Percentiles rank a stretch among this genome's conserved stretches.
Evolutionary conservation across 2,888 invertebrate species (phyloP).

Genomic region (Steromphala cineraria): DNA sequence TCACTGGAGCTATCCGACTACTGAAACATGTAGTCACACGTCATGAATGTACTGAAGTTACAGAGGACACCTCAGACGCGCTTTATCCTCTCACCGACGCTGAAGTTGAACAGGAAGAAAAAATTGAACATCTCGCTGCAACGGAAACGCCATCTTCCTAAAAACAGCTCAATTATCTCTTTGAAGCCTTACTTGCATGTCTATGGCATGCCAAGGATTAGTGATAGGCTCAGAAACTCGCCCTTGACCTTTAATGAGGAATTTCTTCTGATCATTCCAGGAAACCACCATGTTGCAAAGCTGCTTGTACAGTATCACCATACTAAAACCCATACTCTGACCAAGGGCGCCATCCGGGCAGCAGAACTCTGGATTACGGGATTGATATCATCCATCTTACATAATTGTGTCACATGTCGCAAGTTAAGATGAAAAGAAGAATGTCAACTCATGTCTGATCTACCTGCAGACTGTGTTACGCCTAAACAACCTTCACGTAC

Average conservation of each 20-base stretch:
- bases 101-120: constrained; percentile 11
- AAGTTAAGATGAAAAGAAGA: neutral
- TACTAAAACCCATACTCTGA: neutral
- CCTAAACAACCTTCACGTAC: neutral
- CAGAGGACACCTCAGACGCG: neutral
- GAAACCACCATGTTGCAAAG: neutral
- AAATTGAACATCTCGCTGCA: neutral
- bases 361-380: constrained; percentile 14
- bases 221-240: constrained; percentile 25
- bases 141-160: neutral
- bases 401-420: constrained; percentile 9
- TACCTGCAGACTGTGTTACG: neutral
- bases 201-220: constrained; percentile 34
- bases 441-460: neutral
- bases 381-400: neutral
- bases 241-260: neutral
- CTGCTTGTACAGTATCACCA: constrained; percentile 14
- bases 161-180: constrained; percentile 18
- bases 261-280: neutral
- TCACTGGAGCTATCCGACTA: constrained; percentile 1
- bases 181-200: constrained; percentile 33
- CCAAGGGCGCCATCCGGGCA: constrained; percentile 4
- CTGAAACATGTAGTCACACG: constrained; percentile 16
- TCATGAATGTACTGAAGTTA: neutral
- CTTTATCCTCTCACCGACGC: neutral